Conservation (phyloP, 2,888 invertebrate species). For the Heliconius charithonia region DNA sequence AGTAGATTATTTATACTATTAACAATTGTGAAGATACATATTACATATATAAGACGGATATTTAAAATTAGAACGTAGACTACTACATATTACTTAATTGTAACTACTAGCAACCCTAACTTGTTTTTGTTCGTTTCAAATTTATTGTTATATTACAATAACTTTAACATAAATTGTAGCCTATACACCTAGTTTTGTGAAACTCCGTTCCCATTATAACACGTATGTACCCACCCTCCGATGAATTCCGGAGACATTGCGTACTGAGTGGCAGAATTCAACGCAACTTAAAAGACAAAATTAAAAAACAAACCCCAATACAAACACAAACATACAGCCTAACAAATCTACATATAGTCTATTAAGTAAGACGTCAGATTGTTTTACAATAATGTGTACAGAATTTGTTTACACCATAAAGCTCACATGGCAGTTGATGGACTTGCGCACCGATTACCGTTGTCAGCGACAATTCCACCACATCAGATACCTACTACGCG, state of each 20-base stretch:
- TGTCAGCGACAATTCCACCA: slow-evolving; percentile 45
- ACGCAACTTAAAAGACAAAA: too few relatives aligned
- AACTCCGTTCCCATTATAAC: too few relatives aligned
- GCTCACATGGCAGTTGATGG: slow-evolving; percentile 47
- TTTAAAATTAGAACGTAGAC: neutral
- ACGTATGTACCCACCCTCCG: too few relatives aligned
- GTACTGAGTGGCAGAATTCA: too few relatives aligned
- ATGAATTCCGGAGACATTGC: too few relatives aligned
- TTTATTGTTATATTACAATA: too few relatives aligned
- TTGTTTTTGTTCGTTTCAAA: too few relatives aligned
- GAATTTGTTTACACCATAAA: slow-evolving; percentile 45
- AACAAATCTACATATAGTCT: slow-evolving; percentile 27
- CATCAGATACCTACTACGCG: slow-evolving; percentile 40
- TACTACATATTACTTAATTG: too few relatives aligned
- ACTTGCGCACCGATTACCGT: slow-evolving; percentile 40
- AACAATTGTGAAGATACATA: neutral
- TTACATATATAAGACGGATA: neutral
- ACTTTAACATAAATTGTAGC: too few relatives aligned
- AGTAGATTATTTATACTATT: neutral
- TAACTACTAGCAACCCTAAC: too few relatives aligned
- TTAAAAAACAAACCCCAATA: too few relatives aligned
- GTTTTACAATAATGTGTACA: slow-evolving; percentile 34
- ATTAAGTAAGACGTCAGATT: slow-evolving; percentile 29
- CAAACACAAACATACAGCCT: neutral
- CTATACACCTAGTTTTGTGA: too few relatives aligned